Percentiles rank a stretch among this genome's conserved stretches.
These are phyloP conservation scores for Hyperoplus lanceolatus DNA, from an alignment of 2,797 vertebrate genomes.

Conservation along the genomic window DNA sequence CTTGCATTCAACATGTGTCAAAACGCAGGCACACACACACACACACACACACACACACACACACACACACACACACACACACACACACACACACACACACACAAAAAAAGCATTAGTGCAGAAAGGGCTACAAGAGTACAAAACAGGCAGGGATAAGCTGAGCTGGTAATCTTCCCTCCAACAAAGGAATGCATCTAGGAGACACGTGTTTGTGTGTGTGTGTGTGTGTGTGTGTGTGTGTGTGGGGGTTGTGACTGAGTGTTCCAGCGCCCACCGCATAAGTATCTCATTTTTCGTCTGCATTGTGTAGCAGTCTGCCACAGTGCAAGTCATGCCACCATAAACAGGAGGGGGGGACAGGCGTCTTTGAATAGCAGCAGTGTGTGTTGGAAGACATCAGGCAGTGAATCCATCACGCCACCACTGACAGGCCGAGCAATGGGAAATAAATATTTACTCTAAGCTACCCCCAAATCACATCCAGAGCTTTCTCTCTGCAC, in stretches of 20 bases:
- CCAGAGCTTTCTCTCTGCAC: conserved; percentile 71
- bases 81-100: conserved; percentile 8
- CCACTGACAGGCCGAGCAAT: conserved; percentile 81
- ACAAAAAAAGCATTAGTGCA: conserved; percentile 6
- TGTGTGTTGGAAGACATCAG: conserved; percentile 77
- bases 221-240: conserved; percentile 36
- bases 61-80: conserved; percentile 4
- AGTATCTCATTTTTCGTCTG: conserved; percentile 72
- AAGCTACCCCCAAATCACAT: conserved; percentile 82
- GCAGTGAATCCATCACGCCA: conserved; percentile 80
- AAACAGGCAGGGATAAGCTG: conserved; percentile 66
- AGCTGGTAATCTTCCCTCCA: conserved; percentile 72
- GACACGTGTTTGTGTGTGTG: conserved; percentile 61
- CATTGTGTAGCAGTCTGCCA: conserved; percentile 65
- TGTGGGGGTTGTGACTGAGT: conserved; percentile 47
- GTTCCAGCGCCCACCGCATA: conserved; percentile 49
- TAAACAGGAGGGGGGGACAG: conserved; percentile 64
- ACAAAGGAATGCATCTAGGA: conserved; percentile 75
- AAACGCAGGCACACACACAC: not conserved
- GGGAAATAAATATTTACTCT: conserved; percentile 88
- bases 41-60: conserved; percentile 7
- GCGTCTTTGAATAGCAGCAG: conserved; percentile 76
- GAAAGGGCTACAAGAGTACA: conserved; percentile 31
- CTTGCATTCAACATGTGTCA: conserved; percentile 20
- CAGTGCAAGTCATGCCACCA: conserved; percentile 71